phyloP scores from a whole-genome alignment of 2,113 vertebrate species.

The Cacatua alba region DNA sequence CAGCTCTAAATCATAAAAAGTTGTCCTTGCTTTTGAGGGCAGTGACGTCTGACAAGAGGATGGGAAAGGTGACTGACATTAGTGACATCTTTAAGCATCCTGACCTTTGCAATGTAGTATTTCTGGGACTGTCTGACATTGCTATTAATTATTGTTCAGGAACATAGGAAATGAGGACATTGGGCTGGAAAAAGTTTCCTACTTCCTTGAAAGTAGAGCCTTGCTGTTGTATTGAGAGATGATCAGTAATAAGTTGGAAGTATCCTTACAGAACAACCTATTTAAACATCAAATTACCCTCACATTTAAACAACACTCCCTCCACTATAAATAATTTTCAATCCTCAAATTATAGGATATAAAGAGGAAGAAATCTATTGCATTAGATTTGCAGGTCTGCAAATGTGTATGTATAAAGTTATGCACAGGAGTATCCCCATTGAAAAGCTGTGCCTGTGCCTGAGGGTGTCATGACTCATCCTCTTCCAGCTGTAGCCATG shows the following conservation, averaged over 20 bases:
- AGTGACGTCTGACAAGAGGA: not conserved
- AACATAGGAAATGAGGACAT: not conserved
- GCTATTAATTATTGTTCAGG: not conserved
- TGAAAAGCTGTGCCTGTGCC: not conserved
- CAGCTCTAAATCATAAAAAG: not conserved
- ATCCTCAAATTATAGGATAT: not conserved
- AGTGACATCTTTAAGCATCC: not conserved
- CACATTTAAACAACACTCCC: not conserved
- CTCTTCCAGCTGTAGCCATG: not conserved
- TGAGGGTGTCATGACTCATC: not conserved
- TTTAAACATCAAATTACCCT: not conserved
- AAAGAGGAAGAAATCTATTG: conserved; percentile 7
- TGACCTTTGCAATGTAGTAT: not conserved
- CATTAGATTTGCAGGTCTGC: not conserved
- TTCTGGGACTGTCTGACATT: not conserved
- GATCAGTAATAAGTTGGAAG: not conserved
- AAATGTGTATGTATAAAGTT: not conserved
- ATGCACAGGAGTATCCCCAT: not conserved
- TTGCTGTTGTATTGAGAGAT: not conserved
- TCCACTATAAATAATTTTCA: not conserved
- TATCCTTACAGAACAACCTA: not conserved
- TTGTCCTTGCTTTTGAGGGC: not conserved
- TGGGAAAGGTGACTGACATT: not conserved
- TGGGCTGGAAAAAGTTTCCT: not conserved
- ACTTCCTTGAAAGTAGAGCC: not conserved